Evolutionary conservation across 2,888 invertebrate genomes (phyloP), one percentile per base, ranked within the genome.

Genomic region (Pegoplata infirma): DNA sequence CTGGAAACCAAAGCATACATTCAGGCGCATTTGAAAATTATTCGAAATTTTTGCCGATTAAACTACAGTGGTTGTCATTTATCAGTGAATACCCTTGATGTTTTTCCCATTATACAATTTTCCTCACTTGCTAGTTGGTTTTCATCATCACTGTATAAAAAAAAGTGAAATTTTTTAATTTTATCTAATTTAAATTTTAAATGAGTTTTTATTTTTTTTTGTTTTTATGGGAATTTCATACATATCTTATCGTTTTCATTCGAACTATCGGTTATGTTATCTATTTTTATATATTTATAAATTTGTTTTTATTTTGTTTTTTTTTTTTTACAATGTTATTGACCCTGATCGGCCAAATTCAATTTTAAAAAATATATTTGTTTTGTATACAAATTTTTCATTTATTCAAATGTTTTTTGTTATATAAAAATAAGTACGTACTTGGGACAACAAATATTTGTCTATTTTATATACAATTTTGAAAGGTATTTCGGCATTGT

Each of bases 321-420:
- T 46, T 53, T 36, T 32, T 40, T 40, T 40, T n/a, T 5, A 36
- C 36, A 1, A 47, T 53, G 71, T 47, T 72, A 64, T 49, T 72
- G 55, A 72, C 72, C 72, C 63, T 64, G 55, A 64, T 19, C 46
- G 32, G 53, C 55, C 6, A 55, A 61, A 55, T 21, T 36, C 3
- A 40, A 21, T 21, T 40, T 58, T 58, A n/a, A 23, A 53, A 21
- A 53, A 3, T 5, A 51, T 21, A 23, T 19, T 14, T 19, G 5
- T 53, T 19, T 19, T 53, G 7, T 23, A 10, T 46, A 19, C 10
- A 68, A n/a, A 14, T 56, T 49, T 21, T 21, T 56, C 3, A 66
- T 58, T 59, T 28, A 21, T 53, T 63, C 21, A n/a, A 28, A 5
- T n/a, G n/a, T n/a, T n/a, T n/a, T n/a, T n/a, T n/a, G n/a, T n/a